Evolutionary conservation across 2,888 invertebrate genomes (phyloP).

Genomic region (Melolontha melolontha): DNA sequence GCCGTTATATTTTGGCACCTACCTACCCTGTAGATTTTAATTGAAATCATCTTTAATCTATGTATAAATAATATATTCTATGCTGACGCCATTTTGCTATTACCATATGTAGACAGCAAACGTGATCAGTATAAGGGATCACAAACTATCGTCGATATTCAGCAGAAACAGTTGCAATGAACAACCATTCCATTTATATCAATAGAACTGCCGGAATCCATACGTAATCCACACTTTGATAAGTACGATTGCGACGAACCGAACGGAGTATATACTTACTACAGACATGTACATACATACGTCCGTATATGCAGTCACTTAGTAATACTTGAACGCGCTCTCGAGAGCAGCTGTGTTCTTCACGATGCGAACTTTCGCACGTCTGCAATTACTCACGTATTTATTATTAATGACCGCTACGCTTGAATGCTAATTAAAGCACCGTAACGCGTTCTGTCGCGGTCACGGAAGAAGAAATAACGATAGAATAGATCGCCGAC

Average conservation of each 20-base stretch:
- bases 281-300: background rate
- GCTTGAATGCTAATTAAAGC: slow-evolving; percentile 28
- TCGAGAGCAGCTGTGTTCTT: slow-evolving; percentile 11
- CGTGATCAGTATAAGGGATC: slow-evolving; percentile 28
- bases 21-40: no score
- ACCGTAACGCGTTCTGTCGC: slow-evolving; percentile 15
- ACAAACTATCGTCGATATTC: slow-evolving; percentile 14
- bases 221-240: slow-evolving; percentile 9
- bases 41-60: no score
- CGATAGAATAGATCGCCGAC: no score
- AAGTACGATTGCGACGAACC: background rate
- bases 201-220: slow-evolving; percentile 4
- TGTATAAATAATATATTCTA: background rate
- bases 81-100: background rate
- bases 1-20: no score
- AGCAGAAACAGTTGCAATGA: slow-evolving; percentile 20
- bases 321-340: slow-evolving; percentile 2
- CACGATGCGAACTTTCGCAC: slow-evolving; percentile 33
- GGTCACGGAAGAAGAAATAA: background rate
- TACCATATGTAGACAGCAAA: background rate
- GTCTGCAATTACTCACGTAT: slow-evolving; percentile 34
- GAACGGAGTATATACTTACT: background rate
- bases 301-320: background rate
- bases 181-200: slow-evolving; percentile 24
- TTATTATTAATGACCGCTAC: slow-evolving; percentile 30